phyloP scores from a whole-genome alignment of 1,140 invertebrate genomes.

The Adoxophyes honmai region DNA sequence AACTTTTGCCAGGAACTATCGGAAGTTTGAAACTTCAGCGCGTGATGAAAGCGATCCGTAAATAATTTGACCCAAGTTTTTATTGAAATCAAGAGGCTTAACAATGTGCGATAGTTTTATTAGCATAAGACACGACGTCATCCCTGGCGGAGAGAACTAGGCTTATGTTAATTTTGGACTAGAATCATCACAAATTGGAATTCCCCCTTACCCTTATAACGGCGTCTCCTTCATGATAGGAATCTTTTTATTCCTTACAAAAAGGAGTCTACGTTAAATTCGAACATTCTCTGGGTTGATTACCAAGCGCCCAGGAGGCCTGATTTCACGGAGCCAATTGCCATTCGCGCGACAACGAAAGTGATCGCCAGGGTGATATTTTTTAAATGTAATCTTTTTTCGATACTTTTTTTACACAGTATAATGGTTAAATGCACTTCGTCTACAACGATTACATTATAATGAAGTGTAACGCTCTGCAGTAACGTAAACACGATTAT shows the following conservation, averaged over 20 bases:
- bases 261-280: constrained; percentile 61
- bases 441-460: not conserved
- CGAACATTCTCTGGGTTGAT: constrained; percentile 66
- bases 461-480: not conserved
- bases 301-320: constrained; percentile 68
- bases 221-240: constrained; percentile 57
- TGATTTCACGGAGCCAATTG: constrained; percentile 68
- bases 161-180: constrained; percentile 58
- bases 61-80: too few relatives aligned
- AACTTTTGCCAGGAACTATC: too few relatives aligned
- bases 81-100: too few relatives aligned
- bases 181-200: constrained; percentile 69
- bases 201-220: constrained; percentile 54
- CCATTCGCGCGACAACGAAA: constrained; percentile 64
- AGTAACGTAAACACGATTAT: too few relatives aligned
- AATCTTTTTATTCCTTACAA: constrained; percentile 66
- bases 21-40: too few relatives aligned
- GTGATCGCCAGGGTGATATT: constrained; percentile 73
- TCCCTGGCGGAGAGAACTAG: constrained; percentile 20
- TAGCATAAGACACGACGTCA: too few relatives aligned
- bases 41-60: too few relatives aligned
- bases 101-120: too few relatives aligned
- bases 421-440: constrained; percentile 7
- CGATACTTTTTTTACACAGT: constrained; percentile 55
- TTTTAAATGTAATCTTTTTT: constrained; percentile 76